Evolutionary conservation across 2,797 vertebrate species (phyloP).

Genomic region (Enteromius thamalakanensis): DNA sequence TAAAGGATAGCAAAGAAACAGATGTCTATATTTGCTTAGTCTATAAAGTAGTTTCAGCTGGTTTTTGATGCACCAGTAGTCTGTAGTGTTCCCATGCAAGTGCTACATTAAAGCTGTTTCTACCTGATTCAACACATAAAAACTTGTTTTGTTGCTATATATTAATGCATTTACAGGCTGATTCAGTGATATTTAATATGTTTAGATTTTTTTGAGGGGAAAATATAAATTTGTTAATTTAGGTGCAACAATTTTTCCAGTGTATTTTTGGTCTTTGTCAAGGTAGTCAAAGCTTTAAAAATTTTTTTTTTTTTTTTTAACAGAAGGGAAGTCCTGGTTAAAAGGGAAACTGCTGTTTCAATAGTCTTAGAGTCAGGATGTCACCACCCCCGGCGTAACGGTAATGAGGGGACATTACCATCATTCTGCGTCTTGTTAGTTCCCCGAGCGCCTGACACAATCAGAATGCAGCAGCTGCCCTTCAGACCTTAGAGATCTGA

Average conservation of each 20-base stretch:
- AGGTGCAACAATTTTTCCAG: background rate
- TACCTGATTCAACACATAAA: background rate
- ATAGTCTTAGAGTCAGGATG: constrained; percentile 80
- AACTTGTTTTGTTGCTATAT: too few relatives aligned
- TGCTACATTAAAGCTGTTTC: background rate
- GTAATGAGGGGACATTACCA: constrained; percentile 77
- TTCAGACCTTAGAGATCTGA: constrained; percentile 54
- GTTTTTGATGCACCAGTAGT: background rate
- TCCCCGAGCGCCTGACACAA: constrained; percentile 69
- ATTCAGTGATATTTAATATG: background rate
- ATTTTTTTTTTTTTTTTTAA: constrained; percentile 62
- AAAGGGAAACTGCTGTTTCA: constrained; percentile 80
- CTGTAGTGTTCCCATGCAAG: background rate
- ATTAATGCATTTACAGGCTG: background rate
- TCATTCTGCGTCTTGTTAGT: constrained; percentile 65
- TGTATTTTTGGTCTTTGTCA: constrained; percentile 1
- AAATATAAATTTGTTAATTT: background rate
- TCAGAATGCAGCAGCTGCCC: constrained; percentile 76
- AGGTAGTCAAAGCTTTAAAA: background rate
- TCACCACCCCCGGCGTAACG: constrained; percentile 76
- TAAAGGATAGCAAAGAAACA: background rate
- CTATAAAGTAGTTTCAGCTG: background rate
- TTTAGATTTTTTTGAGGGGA: too few relatives aligned
- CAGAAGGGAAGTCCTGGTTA: constrained; percentile 68
- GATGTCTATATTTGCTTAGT: background rate